These are phyloP conservation scores for Graphium colonna DNA, from an alignment of 2,888 invertebrate genomes.

Conservation along the genomic window DNA sequence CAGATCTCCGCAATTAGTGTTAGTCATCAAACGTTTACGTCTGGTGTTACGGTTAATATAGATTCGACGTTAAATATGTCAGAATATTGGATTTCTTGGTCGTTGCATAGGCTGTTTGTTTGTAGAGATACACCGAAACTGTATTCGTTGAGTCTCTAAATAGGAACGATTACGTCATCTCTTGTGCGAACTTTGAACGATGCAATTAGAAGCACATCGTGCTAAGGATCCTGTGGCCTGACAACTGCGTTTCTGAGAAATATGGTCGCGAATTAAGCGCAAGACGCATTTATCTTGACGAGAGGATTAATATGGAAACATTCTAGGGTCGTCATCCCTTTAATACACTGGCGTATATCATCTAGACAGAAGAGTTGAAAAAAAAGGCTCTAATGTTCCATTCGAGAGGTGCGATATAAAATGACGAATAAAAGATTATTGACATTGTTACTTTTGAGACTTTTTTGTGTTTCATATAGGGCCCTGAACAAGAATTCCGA, in stretches of 20 bases:
- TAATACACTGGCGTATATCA: no score
- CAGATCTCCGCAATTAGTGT: constrained; percentile 3
- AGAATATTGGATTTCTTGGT: constrained; percentile 20
- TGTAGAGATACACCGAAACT: background rate
- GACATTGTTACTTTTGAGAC: no score
- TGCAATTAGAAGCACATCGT: background rate
- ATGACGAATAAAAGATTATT: no score
- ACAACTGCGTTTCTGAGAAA: background rate
- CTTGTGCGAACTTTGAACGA: background rate
- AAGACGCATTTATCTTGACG: no score
- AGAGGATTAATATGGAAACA: no score
- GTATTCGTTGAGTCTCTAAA: constrained; percentile 6
- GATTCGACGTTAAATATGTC: constrained; percentile 16
- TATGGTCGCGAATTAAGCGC: background rate
- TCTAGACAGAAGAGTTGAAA: no score
- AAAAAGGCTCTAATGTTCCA: no score
- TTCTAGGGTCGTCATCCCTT: no score
- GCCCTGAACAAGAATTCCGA: no score
- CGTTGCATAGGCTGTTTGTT: constrained; percentile 15
- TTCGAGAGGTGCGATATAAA: no score
- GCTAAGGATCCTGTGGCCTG: background rate
- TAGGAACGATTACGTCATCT: constrained; percentile 2
- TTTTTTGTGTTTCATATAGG: no score
- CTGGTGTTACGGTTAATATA: constrained; percentile 15
- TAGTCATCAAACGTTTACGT: constrained; percentile 18